Evolutionary conservation across 2,888 invertebrate genomes (phyloP).

Genomic region (Drosophila affinis): DNA sequence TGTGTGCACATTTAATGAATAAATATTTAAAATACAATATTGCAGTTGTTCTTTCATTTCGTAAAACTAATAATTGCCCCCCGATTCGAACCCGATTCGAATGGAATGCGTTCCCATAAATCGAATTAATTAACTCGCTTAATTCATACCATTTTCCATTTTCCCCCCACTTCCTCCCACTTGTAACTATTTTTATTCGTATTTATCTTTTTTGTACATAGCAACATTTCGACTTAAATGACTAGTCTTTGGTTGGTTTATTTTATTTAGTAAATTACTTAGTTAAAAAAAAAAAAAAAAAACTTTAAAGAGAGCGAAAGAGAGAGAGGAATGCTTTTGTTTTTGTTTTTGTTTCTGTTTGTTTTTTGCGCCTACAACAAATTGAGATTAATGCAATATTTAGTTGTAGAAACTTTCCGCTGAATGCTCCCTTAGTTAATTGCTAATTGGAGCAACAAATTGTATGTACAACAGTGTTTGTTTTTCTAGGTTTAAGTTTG

Average conservation of each 20-base stretch:
- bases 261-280: constrained; percentile 1
- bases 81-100: constrained; percentile 18
- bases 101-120: constrained; percentile 33
- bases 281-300: constrained; percentile 26
- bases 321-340: constrained; percentile 59
- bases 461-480: constrained; percentile 66
- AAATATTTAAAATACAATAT: constrained; percentile 79
- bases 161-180: background rate
- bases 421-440: constrained; percentile 50
- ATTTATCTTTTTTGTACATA: constrained; percentile 63
- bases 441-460: constrained; percentile 73
- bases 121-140: constrained; percentile 56
- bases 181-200: constrained; percentile 1
- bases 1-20: constrained; percentile 65
- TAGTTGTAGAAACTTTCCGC: constrained; percentile 41
- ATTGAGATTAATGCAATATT: constrained; percentile 32
- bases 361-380: too few relatives aligned
- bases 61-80: constrained; percentile 56
- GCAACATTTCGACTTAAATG: constrained; percentile 73
- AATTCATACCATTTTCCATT: constrained; percentile 20
- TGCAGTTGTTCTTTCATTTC: constrained; percentile 64
- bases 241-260: constrained; percentile 81
- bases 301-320: constrained; percentile 36
- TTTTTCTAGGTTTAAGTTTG: constrained; percentile 23
- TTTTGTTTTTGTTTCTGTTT: constrained; percentile 4